These are phyloP conservation scores for Apamea crenata DNA, from an alignment of 2,888 invertebrate genomes.

Conservation along the genomic window DNA sequence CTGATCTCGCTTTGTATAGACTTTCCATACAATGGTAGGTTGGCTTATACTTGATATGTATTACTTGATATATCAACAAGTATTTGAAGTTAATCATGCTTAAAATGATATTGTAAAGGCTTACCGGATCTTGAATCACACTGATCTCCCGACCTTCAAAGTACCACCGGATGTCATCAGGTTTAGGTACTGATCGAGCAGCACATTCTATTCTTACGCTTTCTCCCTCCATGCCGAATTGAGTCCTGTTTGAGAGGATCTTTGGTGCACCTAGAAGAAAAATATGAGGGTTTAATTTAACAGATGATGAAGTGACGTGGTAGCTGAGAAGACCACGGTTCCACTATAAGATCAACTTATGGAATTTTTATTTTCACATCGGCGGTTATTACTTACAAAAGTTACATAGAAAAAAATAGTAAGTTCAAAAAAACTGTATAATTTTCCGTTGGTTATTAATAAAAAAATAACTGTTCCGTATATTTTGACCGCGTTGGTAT, in stretches of 20 bases:
- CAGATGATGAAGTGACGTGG: no score
- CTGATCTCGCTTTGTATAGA: background rate
- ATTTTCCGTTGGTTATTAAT: no score
- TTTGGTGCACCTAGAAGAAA: constrained; percentile 91
- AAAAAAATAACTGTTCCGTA: no score
- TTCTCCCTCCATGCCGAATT: constrained; percentile 95
- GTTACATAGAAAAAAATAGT: background rate
- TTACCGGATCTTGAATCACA: constrained; percentile 91
- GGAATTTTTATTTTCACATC: background rate
- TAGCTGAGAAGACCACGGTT: no score
- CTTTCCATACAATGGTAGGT: background rate
- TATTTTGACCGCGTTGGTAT: no score
- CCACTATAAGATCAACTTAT: background rate
- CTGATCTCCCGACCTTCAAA: constrained; percentile 95
- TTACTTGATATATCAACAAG: background rate
- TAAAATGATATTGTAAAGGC: constrained; percentile 31
- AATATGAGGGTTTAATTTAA: background rate
- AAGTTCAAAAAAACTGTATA: background rate
- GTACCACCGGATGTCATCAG: constrained; percentile 96
- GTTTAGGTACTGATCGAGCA: constrained; percentile 96
- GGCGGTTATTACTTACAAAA: background rate
- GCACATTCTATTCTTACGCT: constrained; percentile 95
- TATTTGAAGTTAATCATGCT: background rate
- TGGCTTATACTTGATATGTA: background rate
- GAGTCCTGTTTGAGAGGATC: constrained; percentile 95